Evolutionary conservation across 2,888 invertebrate species (phyloP).

Genomic region (Hirtodrosophila confusa): DNA sequence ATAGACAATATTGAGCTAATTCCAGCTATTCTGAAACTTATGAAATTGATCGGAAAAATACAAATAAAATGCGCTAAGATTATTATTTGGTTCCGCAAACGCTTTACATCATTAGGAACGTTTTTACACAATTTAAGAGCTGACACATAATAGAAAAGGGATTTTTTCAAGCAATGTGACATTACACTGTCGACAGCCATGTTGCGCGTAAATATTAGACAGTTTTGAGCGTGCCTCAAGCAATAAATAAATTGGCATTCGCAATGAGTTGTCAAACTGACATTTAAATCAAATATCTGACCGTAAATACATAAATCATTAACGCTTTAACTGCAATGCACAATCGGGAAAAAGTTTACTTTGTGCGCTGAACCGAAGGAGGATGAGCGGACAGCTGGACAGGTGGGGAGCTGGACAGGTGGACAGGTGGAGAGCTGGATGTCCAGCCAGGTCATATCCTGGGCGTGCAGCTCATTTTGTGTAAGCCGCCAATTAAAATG

Average conservation of each 20-base stretch:
- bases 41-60: too few relatives aligned
- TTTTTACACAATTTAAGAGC: too few relatives aligned
- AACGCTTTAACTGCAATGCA: constrained; percentile 70
- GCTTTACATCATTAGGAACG: too few relatives aligned
- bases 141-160: too few relatives aligned
- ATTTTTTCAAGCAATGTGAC: too few relatives aligned
- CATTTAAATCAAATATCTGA: constrained; percentile 68
- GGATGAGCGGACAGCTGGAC: constrained; percentile 19
- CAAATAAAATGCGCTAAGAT: too few relatives aligned
- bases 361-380: constrained; percentile 39
- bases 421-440: constrained; percentile 4
- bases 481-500: constrained; percentile 79
- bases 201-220: too few relatives aligned
- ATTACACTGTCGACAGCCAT: too few relatives aligned
- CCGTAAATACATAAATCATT: constrained; percentile 73
- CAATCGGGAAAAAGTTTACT: constrained; percentile 66
- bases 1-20: too few relatives aligned
- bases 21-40: too few relatives aligned
- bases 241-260: neutral
- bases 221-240: too few relatives aligned
- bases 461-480: constrained; percentile 65
- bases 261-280: constrained; percentile 31
- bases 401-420: constrained; percentile 1
- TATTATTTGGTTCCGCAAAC: too few relatives aligned
- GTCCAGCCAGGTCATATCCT: constrained; percentile 43